These are phyloP conservation scores for Apodemia duryi DNA, from an alignment of 2,888 invertebrate genomes.

Conservation along the genomic window DNA sequence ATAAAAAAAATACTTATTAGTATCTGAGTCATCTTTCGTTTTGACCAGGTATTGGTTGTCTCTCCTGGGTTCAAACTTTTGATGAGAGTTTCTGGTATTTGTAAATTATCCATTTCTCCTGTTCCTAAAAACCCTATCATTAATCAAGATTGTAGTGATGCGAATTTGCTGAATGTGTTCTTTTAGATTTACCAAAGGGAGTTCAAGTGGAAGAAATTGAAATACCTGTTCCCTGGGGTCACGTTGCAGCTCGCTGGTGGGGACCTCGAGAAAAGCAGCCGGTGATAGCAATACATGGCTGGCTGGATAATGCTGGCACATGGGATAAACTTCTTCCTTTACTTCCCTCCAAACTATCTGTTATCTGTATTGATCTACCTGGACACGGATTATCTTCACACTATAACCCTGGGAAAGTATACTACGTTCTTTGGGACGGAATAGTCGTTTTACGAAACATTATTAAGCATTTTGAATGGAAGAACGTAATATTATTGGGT, in stretches of 20 bases:
- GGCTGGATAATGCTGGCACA: slow-evolving; percentile 91
- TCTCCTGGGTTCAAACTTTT: too few species aligned
- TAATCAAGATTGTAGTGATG: too few species aligned
- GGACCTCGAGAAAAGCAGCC: slow-evolving; percentile 85
- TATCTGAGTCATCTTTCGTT: too few species aligned
- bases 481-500: slow-evolving; percentile 84
- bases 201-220: slow-evolving; percentile 75
- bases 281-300: slow-evolving; percentile 89
- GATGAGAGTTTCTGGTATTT: too few species aligned
- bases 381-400: slow-evolving; percentile 88
- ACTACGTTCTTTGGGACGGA: slow-evolving; percentile 90
- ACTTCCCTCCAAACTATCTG: slow-evolving; percentile 79
- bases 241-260: slow-evolving; percentile 90
- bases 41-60: too few species aligned
- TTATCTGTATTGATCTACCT: slow-evolving; percentile 88
- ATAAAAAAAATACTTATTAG: too few species aligned
- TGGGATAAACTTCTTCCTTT: slow-evolving; percentile 88
- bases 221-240: slow-evolving; percentile 90
- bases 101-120: too few species aligned
- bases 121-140: too few species aligned
- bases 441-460: slow-evolving; percentile 84
- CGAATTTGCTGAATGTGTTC: not conserved
- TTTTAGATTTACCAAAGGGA: slow-evolving; percentile 57
- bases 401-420: slow-evolving; percentile 66
- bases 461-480: slow-evolving; percentile 86